Evolutionary conservation across 2,797 vertebrate genomes (phyloP).

Genomic region (Hylomyscus alleni): DNA sequence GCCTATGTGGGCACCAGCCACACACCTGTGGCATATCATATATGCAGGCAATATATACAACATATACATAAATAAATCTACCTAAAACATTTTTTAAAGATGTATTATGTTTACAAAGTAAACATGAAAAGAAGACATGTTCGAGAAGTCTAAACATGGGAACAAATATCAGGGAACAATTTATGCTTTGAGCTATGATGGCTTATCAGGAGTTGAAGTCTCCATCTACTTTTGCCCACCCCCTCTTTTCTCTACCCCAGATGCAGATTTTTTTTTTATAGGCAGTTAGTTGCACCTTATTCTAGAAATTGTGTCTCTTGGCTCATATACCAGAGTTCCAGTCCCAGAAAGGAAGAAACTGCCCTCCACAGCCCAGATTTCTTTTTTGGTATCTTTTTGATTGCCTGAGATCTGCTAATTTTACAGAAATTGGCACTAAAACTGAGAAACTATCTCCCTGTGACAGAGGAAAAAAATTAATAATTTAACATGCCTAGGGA

Average conservation of each 20-base stretch:
- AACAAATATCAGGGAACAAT: neutral
- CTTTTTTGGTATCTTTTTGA: neutral
- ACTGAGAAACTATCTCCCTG: constrained; percentile 17
- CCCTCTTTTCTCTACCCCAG: neutral
- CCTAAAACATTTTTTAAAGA: neutral
- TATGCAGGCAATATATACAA: neutral
- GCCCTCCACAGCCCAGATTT: constrained; percentile 23
- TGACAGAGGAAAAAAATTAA: constrained; percentile 21
- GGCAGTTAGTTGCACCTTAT: neutral
- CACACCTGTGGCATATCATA: too few relatives aligned
- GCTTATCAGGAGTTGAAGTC: fast-evolving
- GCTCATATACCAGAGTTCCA: constrained; percentile 20
- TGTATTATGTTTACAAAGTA: neutral
- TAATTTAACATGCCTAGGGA: constrained; percentile 34
- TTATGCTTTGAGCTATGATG: neutral
- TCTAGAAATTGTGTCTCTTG: constrained; percentile 47
- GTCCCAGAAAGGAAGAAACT: constrained; percentile 3
- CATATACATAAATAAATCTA: neutral
- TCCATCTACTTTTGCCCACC: neutral
- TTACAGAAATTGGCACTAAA: constrained; percentile 20
- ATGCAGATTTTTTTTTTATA: neutral
- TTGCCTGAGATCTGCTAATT: constrained; percentile 35
- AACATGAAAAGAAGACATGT: neutral
- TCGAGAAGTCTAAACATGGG: neutral
- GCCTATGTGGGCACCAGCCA: neutral